These are phyloP conservation scores for Epizoanthus illoricatus DNA, from an alignment of 92 coral and sea anemone species.

Conservation along the genomic window DNA sequence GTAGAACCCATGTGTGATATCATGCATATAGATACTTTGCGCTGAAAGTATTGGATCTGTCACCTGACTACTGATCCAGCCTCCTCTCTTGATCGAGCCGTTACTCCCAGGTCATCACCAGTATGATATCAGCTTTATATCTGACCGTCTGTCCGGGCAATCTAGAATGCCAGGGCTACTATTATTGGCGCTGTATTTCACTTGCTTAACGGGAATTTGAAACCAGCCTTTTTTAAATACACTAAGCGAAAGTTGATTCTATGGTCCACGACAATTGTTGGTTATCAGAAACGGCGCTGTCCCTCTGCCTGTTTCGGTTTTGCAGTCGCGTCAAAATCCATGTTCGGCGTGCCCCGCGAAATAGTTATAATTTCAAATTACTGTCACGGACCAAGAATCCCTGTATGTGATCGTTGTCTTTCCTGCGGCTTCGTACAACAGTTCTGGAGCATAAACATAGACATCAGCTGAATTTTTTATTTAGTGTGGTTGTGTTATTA, in stretches of 20 bases:
- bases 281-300: too few relatives aligned
- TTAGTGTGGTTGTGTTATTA: constrained; percentile 18
- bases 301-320: neutral
- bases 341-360: neutral
- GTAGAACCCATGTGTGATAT: neutral
- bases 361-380: neutral
- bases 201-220: constrained; percentile 16
- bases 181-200: neutral
- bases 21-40: neutral
- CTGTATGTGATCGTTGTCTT: constrained; percentile 13
- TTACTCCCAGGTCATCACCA: neutral
- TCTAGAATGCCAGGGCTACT: neutral
- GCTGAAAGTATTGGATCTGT: neutral
- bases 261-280: too few relatives aligned
- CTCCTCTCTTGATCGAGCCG: neutral
- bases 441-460: constrained; percentile 14
- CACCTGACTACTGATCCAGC: neutral
- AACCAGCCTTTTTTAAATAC: neutral
- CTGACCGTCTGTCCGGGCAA: neutral
- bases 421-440: constrained; percentile 9
- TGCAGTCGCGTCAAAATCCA: neutral
- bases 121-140: neutral
- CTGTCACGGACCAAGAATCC: constrained; percentile 12
- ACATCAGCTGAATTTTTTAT: constrained; percentile 15
- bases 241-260: neutral